Conservation (phyloP, 2,113 vertebrate genomes). For the Stegastes partitus region DNA sequence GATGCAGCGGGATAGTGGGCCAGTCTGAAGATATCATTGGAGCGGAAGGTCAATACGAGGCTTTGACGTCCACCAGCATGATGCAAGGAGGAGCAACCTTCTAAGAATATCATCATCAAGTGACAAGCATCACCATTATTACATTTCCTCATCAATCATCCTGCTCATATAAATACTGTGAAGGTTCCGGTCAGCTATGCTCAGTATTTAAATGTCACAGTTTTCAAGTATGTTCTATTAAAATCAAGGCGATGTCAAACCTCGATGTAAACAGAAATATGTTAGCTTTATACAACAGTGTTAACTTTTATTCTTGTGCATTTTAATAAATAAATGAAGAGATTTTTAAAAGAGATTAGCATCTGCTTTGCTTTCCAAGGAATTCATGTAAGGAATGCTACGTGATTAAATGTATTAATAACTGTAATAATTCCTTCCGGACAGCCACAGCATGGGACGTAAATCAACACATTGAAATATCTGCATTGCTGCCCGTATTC, state of each 20-base stretch:
- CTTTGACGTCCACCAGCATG: slow-evolving; percentile 71
- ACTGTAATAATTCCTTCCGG: slow-evolving; percentile 36
- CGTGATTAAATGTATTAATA: slow-evolving; percentile 64
- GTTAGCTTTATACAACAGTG: neutral
- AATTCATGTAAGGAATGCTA: slow-evolving; percentile 44
- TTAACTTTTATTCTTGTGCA: neutral
- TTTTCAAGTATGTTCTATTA: slow-evolving; percentile 16
- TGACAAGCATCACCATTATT: slow-evolving; percentile 69
- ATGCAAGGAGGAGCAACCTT: slow-evolving; percentile 81
- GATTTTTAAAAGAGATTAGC: slow-evolving; percentile 31
- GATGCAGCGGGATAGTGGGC: slow-evolving; percentile 58
- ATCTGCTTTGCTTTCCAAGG: slow-evolving; percentile 26
- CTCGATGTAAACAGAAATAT: neutral
- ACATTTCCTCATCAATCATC: slow-evolving; percentile 79
- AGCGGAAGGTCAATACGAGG: slow-evolving; percentile 63
- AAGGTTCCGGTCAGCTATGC: slow-evolving; percentile 55
- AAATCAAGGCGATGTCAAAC: slow-evolving; percentile 7
- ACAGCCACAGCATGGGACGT: slow-evolving; percentile 33
- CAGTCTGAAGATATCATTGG: slow-evolving; percentile 53
- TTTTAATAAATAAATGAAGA: neutral
- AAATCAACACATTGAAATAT: slow-evolving; percentile 49
- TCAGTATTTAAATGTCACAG: slow-evolving; percentile 38
- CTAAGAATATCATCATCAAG: slow-evolving; percentile 79
- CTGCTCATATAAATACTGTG: slow-evolving; percentile 71
- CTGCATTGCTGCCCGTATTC: slow-evolving; percentile 19